Evolutionary conservation across 1,140 invertebrate genomes (phyloP), one percentile per base, ranked within the genome.

Genomic region (Heliconius hewitsoni): DNA sequence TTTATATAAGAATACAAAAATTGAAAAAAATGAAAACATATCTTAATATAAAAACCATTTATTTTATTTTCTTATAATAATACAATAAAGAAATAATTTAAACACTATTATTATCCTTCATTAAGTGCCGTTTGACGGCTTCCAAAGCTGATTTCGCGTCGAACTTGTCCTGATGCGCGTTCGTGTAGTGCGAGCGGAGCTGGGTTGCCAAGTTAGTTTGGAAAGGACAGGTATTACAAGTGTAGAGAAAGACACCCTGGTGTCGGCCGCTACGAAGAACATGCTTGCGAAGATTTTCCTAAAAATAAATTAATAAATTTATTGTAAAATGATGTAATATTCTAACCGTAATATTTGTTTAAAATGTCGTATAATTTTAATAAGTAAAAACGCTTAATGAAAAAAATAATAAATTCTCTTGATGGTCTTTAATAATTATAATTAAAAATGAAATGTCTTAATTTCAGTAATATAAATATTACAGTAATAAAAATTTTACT

Each of bases 261-360:
- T 98, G 98, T 71, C 97, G 96, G 74, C 95, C 96, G 3, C 97
- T 98, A n/a, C 96, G 96, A 0, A 98, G 89, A 6, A 98, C 96
- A 91, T 98, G 98, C 86, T 98, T 98, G 3, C 98, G 95, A 8
- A 98, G 95, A 90, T 98, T 98, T 90, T 98, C 98, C 96, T 98
- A 94, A 23, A 94, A 93, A 87, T 79, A 71, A 16, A 74, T 78
- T 71, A 57, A 5, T 2, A 23, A 57, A 57, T 23, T 23, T 57
- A 23, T 6, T 55, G 52, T 1, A 55, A 55, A n/a, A 46, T 46
- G 1, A 46, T 46, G 42, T 5, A 46, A 46, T 46, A 11, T 46
- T 46, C 13, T 46, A 46, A 46, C 13, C 13, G 13, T 46, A 3
- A 4, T 46, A 46, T 52, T 52, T 52, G 5, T 19, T 19, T 8